These are phyloP conservation scores for Lasioglossum morio DNA, from an alignment of 2,888 invertebrate species.

Conservation along the genomic window DNA sequence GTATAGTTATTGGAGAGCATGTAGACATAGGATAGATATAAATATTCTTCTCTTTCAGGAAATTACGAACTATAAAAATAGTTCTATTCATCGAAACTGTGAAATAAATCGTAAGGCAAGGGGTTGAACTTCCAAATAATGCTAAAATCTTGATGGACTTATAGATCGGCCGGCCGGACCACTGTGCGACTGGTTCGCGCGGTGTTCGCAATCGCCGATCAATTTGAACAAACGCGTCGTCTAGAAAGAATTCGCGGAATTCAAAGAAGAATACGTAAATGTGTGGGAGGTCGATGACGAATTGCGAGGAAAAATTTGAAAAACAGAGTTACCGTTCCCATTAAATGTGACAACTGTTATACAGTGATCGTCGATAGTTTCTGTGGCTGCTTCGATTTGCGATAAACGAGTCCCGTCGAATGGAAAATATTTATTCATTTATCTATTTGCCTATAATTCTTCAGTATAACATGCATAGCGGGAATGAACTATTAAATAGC, in stretches of 20 bases:
- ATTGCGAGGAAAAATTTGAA: slow-evolving; percentile 15
- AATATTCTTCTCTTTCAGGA: no score
- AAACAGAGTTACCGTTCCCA: slow-evolving; percentile 15
- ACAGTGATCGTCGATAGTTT: not conserved
- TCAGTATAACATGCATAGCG: not conserved
- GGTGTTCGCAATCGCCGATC: not conserved
- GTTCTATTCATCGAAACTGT: no score
- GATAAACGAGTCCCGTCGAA: not conserved
- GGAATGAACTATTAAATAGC: not conserved
- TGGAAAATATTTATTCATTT: not conserved
- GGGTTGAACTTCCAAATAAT: no score
- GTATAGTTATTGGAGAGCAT: no score
- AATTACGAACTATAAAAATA: no score
- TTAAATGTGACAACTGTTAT: not conserved
- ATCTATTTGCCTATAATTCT: not conserved
- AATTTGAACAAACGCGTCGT: not conserved
- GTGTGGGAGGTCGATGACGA: slow-evolving; percentile 29
- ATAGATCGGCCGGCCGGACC: no score
- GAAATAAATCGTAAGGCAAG: no score
- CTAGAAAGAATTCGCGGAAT: slow-evolving; percentile 20
- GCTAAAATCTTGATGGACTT: no score
- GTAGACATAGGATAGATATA: no score
- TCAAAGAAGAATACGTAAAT: slow-evolving; percentile 38
- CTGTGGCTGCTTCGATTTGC: not conserved
- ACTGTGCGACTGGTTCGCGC: not conserved